A percentile compares a stretch with the other conserved stretches of the same genome.
Evolutionary conservation across 1,140 invertebrate genomes (phyloP).

Genomic region (Drosophila repleta): DNA sequence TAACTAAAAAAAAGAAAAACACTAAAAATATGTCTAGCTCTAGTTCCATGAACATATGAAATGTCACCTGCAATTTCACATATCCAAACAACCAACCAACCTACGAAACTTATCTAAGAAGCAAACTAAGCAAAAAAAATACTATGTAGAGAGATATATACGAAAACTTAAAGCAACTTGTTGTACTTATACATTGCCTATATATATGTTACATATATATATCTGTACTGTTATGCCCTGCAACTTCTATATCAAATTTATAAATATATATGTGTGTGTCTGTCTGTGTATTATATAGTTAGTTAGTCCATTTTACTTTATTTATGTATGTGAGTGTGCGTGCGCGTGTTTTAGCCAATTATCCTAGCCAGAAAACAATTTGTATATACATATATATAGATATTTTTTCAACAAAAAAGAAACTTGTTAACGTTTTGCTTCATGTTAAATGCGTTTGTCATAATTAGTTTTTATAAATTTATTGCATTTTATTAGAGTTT

Average conservation of each 20-base stretch:
- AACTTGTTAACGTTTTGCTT: slow-evolving; percentile 64
- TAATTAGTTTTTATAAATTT: slow-evolving; percentile 40
- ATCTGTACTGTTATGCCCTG: not conserved
- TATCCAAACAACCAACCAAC: slow-evolving; percentile 39
- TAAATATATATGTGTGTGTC: not conserved
- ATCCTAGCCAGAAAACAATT: slow-evolving; percentile 14
- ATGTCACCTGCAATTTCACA: slow-evolving; percentile 57
- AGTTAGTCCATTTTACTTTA: slow-evolving; percentile 62
- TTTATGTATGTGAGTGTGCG: slow-evolving; percentile 24
- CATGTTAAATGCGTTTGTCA: slow-evolving; percentile 59
- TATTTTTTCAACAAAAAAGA: slow-evolving; percentile 52
- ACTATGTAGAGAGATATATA: slow-evolving; percentile 16
- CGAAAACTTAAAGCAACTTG: slow-evolving; percentile 27
- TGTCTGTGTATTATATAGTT: slow-evolving; percentile 28
- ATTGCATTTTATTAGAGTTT: slow-evolving; percentile 66
- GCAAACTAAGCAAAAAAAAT: slow-evolving; percentile 12
- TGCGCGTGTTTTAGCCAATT: slow-evolving; percentile 1
- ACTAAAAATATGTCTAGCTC: slow-evolving; percentile 10
- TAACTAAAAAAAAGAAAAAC: not conserved
- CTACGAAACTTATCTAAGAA: slow-evolving; percentile 23
- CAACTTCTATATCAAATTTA: not conserved
- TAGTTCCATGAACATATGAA: slow-evolving; percentile 51
- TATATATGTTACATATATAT: slow-evolving; percentile 1
- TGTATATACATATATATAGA: slow-evolving; percentile 32
- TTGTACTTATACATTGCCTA: slow-evolving; percentile 23